Evolutionary conservation across 35 echinoderm and acorn worm species (phyloP).

Genomic region (Acanthaster planci): DNA sequence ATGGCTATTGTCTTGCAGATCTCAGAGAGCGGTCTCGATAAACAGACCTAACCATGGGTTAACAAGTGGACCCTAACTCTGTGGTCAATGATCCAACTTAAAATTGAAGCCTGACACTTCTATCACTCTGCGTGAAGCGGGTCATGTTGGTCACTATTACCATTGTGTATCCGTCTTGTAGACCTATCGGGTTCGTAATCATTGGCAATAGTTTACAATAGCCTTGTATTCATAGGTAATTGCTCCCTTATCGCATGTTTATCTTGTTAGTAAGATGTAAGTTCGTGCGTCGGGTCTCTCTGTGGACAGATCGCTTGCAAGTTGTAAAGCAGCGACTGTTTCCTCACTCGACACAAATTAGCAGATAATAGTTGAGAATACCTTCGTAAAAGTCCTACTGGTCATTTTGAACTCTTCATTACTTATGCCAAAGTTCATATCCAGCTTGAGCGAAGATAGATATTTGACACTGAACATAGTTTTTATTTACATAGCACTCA

Average conservation of each 20-base stretch:
- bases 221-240: conserved; percentile 26
- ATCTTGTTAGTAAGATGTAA: conserved; percentile 18
- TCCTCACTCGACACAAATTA: not conserved
- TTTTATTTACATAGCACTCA: no score
- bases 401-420: no score
- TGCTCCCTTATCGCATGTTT: conserved; percentile 11
- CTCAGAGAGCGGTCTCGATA: no score
- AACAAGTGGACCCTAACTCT: no score
- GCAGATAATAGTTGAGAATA: no score
- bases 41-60: not conserved
- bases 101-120: no score
- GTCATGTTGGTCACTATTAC: conserved; percentile 4
- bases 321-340: not conserved
- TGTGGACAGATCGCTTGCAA: not conserved
- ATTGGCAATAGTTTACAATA: not conserved
- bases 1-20: no score
- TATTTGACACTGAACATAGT: no score
- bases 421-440: no score
- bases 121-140: not conserved
- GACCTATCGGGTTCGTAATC: not conserved
- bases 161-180: not conserved
- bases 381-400: no score
- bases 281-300: not conserved
- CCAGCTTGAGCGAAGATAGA: no score
- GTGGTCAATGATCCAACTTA: not conserved